A percentile compares a stretch with the other conserved stretches of the same genome.
These are phyloP conservation scores for Eulemur albifrons DNA, from an alignment of 2,797 vertebrate genomes.

Conservation along the genomic window DNA sequence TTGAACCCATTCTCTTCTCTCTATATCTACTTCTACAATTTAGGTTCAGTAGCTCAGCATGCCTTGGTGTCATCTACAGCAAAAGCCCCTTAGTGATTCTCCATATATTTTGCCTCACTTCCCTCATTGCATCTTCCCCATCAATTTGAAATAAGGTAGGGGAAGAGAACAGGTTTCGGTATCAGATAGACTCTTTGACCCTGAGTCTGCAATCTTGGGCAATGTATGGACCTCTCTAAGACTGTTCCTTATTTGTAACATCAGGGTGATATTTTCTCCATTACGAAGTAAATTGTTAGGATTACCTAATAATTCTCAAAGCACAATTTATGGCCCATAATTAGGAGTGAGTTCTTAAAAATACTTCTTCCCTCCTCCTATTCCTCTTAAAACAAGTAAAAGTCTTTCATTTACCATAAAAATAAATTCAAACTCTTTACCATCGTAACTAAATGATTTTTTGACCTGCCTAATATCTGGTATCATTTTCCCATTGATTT, in stretches of 20 bases:
- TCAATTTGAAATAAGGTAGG: not conserved
- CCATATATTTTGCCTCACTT: not conserved
- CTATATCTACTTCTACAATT: not conserved
- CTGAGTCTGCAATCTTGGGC: not conserved
- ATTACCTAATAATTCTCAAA: not conserved
- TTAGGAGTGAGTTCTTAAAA: not conserved
- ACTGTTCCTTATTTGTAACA: not conserved
- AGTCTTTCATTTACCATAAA: not conserved
- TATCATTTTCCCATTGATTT: not conserved
- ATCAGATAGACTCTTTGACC: not conserved
- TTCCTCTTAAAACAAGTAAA: not conserved
- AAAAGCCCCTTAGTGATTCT: not conserved
- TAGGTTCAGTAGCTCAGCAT: not conserved
- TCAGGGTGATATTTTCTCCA: not conserved
- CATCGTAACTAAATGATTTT: not conserved
- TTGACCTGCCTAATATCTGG: not conserved
- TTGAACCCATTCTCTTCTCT: not conserved
- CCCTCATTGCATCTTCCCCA: not conserved
- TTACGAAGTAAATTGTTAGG: slow-evolving; percentile 23
- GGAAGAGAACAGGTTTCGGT: not conserved
- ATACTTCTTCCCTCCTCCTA: not conserved
- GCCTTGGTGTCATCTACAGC: not conserved
- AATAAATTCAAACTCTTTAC: not conserved
- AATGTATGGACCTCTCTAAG: not conserved
- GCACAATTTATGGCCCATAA: not conserved